Conservation (phyloP, 2,113 vertebrate genomes). For the Epinephelus cyanopodus region DNA sequence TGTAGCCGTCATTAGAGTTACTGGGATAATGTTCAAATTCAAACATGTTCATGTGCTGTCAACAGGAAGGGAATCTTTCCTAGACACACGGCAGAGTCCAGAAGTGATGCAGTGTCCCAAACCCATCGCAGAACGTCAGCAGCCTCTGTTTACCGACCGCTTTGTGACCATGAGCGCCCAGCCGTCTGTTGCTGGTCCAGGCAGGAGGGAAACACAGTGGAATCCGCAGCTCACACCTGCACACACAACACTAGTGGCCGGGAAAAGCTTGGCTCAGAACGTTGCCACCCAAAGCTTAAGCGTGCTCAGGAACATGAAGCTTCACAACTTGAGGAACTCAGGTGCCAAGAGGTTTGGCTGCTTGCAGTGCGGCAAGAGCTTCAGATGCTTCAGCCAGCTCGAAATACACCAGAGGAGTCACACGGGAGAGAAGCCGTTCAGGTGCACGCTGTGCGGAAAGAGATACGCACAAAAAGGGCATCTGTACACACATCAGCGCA, state of each 20-base stretch:
- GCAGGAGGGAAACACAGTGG: constrained; percentile 55
- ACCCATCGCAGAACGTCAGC: constrained; percentile 43
- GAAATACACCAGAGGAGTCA: constrained; percentile 86
- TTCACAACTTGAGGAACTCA: constrained; percentile 64
- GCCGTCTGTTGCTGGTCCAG: constrained; percentile 24
- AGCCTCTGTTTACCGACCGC: constrained; percentile 47
- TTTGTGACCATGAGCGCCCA: constrained; percentile 45
- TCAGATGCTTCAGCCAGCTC: constrained; percentile 85
- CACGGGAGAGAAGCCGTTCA: constrained; percentile 84
- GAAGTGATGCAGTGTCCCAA: constrained; percentile 49
- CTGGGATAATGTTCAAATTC: not conserved
- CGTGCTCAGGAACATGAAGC: constrained; percentile 65
- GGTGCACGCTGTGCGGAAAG: constrained; percentile 84
- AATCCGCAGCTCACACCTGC: constrained; percentile 47
- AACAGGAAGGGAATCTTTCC: constrained; percentile 59
- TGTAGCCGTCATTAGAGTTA: not conserved
- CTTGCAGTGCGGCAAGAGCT: constrained; percentile 82
- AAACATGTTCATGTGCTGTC: not conserved
- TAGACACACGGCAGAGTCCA: constrained; percentile 38
- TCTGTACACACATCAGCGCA: constrained; percentile 86
- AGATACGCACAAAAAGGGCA: constrained; percentile 85
- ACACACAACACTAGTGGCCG: constrained; percentile 42
- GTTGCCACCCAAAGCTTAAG: constrained; percentile 50
- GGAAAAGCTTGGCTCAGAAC: constrained; percentile 48
- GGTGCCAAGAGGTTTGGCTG: constrained; percentile 80